Percentiles rank a stretch among this genome's conserved stretches.
Conservation (phyloP, 2,888 invertebrate genomes). For the Xestia c-nigrum region DNA sequence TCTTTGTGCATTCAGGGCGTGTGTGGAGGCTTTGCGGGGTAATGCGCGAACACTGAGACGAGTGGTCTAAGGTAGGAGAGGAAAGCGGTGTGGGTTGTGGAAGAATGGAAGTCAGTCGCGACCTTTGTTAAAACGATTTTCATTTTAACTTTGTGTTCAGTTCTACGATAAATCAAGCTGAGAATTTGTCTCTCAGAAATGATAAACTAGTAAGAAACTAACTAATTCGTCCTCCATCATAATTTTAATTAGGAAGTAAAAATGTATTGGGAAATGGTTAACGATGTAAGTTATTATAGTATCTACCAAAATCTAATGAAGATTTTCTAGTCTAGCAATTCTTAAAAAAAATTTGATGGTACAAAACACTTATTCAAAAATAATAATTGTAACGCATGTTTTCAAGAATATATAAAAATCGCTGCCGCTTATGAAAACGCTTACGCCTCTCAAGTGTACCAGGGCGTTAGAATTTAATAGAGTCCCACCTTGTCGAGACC, state of each 20-base stretch:
- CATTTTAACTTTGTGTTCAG: neutral
- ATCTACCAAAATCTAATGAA: neutral
- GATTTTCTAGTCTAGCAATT: neutral
- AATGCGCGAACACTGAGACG: conserved; percentile 71
- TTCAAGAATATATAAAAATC: neutral
- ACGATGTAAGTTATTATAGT: neutral
- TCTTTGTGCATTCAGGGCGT: conserved; percentile 88
- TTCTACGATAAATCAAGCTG: neutral
- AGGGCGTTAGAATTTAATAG: conserved; percentile 87
- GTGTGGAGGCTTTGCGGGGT: conserved; percentile 80
- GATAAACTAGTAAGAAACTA: neutral
- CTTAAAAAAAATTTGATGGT: neutral
- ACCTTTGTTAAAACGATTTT: neutral
- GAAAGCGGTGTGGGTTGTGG: conserved; percentile 36
- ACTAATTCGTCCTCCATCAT: neutral
- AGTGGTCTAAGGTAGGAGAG: conserved; percentile 60
- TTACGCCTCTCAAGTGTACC: conserved; percentile 71
- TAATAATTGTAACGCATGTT: neutral
- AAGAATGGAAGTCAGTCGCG: neutral
- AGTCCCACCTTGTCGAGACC: conserved; percentile 84
- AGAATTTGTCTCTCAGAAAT: neutral
- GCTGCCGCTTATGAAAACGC: conserved; percentile 21
- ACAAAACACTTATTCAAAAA: neutral
- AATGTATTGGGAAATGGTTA: neutral
- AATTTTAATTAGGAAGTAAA: neutral